Percentiles rank a stretch among this genome's conserved stretches.
Conservation (phyloP, 2,113 vertebrate species). For the Chloropsis hardwickii region DNA sequence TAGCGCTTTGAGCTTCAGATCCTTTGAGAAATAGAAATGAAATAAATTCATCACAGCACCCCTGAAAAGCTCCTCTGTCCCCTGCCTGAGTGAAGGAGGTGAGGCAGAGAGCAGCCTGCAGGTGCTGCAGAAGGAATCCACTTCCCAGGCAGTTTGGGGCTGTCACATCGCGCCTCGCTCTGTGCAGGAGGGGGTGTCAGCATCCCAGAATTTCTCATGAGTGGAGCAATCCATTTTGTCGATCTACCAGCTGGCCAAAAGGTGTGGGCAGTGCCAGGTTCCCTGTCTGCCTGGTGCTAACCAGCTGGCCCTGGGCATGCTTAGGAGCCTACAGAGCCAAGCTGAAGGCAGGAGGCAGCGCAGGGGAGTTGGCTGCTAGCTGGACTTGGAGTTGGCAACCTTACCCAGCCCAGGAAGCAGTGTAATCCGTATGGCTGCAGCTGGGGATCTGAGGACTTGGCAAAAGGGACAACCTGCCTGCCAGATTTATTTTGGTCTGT, state of each 20-base stretch:
- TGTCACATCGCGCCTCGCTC: neutral
- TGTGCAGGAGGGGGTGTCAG: neutral
- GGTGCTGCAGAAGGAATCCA: accelerated
- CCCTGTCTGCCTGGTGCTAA: slow-evolving; percentile 51
- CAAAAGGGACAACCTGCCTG: neutral
- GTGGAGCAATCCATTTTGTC: slow-evolving; percentile 54
- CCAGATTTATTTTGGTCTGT: slow-evolving; percentile 56
- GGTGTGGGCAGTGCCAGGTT: slow-evolving; percentile 28
- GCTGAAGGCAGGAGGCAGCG: neutral
- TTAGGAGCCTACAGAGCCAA: neutral
- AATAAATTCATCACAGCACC: neutral
- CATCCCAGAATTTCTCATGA: slow-evolving; percentile 32
- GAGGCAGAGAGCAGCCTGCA: neutral
- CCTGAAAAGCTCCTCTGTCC: neutral
- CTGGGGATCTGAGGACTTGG: slow-evolving; percentile 41
- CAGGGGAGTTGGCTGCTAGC: neutral
- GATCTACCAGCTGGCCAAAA: slow-evolving; percentile 34
- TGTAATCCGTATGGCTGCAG: slow-evolving; percentile 16
- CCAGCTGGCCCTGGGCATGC: slow-evolving; percentile 43
- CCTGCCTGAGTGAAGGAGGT: accelerated
- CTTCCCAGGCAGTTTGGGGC: neutral
- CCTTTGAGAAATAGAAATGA: neutral
- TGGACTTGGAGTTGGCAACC: neutral
- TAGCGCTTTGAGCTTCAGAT: neutral
- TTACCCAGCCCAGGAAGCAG: neutral